These are phyloP conservation scores for rat (Rattus norvegicus) DNA, from an alignment of 2,113 vertebrate genomes.

Conservation along the genomic window GRCr8 NC_086020.1:231381501-231382000, in stretches of 20 bases:
- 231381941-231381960: slow-evolving; percentile 62
- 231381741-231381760: not conserved
- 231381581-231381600: not conserved
- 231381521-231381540: slow-evolving; percentile 52
- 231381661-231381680: not conserved
- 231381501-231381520: slow-evolving; percentile 36
- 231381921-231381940: slow-evolving; percentile 53
- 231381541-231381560: slow-evolving; percentile 36
- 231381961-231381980: slow-evolving; percentile 67
- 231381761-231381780: slow-evolving; percentile 61
- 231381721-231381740: slow-evolving; percentile 1
- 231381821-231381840: slow-evolving; percentile 45
- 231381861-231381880: slow-evolving; percentile 46
- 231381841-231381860: slow-evolving; percentile 33
- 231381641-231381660: slow-evolving; percentile 33
- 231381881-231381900: slow-evolving; percentile 63
- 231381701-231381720: not conserved
- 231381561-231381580: slow-evolving; percentile 41
- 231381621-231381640: not conserved
- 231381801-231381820: slow-evolving; percentile 51
- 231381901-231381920: slow-evolving; percentile 47
- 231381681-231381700: not conserved
- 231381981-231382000: slow-evolving; percentile 62
- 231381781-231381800: not conserved
- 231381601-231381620: not conserved